Evolutionary conservation across 2,888 invertebrate species (phyloP).

Genomic region (Rapana venosa): DNA sequence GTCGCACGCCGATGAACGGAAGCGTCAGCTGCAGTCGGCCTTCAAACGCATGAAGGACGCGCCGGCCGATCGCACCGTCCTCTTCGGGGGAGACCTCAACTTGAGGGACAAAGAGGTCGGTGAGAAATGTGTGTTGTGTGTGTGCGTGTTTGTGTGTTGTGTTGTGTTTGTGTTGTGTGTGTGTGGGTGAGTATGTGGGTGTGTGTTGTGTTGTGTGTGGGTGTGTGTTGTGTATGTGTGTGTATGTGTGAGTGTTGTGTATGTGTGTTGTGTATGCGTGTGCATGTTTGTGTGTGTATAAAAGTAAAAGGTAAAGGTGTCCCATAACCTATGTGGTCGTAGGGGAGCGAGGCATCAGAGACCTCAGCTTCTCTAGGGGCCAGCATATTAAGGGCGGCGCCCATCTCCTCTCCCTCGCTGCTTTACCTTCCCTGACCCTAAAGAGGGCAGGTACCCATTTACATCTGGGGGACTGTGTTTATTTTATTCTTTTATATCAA

Average conservation of each 20-base stretch:
- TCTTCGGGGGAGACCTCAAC: constrained; percentile 83
- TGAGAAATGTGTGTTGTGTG: constrained; percentile 6
- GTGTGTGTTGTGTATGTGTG: not conserved
- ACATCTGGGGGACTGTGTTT: no score
- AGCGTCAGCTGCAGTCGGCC: constrained; percentile 78
- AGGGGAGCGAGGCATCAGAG: no score
- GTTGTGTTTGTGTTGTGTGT: not conserved
- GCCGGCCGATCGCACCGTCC: constrained; percentile 71
- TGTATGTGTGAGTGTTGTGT: not conserved
- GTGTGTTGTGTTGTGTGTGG: not conserved
- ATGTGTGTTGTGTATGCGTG: not conserved
- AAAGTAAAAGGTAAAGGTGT: no score
- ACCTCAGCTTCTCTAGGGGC: no score
- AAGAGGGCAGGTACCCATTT: no score
- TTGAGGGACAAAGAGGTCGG: constrained; percentile 82
- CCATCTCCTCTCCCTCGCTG: no score
- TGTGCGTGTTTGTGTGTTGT: not conserved
- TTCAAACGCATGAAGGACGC: constrained; percentile 73
- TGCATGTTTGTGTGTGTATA: not conserved
- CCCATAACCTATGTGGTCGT: no score
- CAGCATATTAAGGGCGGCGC: no score
- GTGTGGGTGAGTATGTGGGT: not conserved
- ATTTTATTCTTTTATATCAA: no score
- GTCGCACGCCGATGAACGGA: constrained; percentile 79
- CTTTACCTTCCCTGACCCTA: no score